Conservation (phyloP, 2,888 invertebrate species). For the Dasysyrphus albostriatus region DNA sequence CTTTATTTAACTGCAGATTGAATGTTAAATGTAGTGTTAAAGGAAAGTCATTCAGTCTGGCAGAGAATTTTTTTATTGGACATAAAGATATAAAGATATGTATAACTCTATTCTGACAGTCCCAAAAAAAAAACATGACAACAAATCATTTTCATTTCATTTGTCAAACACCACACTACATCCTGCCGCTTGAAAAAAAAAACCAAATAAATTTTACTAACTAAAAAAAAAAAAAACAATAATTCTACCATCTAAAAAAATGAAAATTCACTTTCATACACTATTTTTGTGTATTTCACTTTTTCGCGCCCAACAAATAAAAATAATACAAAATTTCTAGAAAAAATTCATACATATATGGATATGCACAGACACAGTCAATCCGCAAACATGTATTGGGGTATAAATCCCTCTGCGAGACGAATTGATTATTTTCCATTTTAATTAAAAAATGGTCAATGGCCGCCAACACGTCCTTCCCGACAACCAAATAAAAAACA, state of each 20-base stretch:
- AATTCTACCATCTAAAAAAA: slow-evolving; percentile 50
- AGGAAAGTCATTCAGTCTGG: background rate
- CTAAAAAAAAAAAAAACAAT: slow-evolving; percentile 19
- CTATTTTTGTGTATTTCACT: slow-evolving; percentile 60
- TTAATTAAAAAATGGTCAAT: slow-evolving; percentile 74
- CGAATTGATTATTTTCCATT: slow-evolving; percentile 76
- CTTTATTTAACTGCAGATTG: slow-evolving; percentile 38
- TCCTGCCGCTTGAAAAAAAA: slow-evolving; percentile 8
- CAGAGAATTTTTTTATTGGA: slow-evolving; percentile 1
- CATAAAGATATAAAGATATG: background rate
- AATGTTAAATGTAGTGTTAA: slow-evolving; percentile 50
- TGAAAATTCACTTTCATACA: slow-evolving; percentile 72
- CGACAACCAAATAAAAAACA: slow-evolving; percentile 65
- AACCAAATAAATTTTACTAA: background rate
- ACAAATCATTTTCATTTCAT: slow-evolving; percentile 70
- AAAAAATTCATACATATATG: slow-evolving; percentile 48
- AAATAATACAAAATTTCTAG: slow-evolving; percentile 37
- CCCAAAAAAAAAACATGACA: slow-evolving; percentile 4
- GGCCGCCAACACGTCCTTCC: slow-evolving; percentile 65
- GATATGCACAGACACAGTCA: background rate
- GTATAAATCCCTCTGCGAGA: slow-evolving; percentile 38
- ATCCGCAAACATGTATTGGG: background rate
- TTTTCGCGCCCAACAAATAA: slow-evolving; percentile 46
- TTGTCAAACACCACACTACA: slow-evolving; percentile 57
- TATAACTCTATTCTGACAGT: background rate